A percentile compares a stretch with the other conserved stretches of the same genome.
phyloP scores from a whole-genome alignment of 2,888 invertebrate genomes.

The Clanis bilineata region DNA sequence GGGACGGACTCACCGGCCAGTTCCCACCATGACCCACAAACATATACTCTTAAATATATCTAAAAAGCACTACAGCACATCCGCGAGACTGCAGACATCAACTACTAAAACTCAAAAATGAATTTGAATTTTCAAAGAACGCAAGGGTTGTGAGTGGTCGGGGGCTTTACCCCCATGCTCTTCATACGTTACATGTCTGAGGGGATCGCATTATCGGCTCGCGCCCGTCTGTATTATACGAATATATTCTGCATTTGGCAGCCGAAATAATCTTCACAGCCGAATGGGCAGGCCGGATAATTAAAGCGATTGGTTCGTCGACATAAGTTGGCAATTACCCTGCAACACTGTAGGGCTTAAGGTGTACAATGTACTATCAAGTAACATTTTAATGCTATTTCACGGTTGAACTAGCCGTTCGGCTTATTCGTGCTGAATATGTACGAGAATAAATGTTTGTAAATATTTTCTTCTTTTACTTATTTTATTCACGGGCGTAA shows the following conservation, averaged over 20 bases:
- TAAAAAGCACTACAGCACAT: background rate
- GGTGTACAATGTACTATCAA: conserved; percentile 31
- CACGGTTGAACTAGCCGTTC: background rate
- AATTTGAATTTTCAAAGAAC: background rate
- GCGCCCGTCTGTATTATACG: conserved; percentile 42
- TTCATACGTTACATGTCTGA: conserved; percentile 12
- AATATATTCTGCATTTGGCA: conserved; percentile 62
- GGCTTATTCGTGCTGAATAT: background rate
- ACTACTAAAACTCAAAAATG: background rate
- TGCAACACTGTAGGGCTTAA: conserved; percentile 54
- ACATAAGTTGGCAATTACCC: conserved; percentile 74
- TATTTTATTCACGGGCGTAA: too few relatives aligned
- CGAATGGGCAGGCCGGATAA: conserved; percentile 59
- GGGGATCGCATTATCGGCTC: conserved; percentile 57
- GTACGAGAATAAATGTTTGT: too few relatives aligned
- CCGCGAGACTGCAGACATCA: background rate
- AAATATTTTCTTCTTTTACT: too few relatives aligned
- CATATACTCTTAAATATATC: too few relatives aligned
- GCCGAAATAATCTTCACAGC: conserved; percentile 69
- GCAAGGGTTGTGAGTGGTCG: background rate
- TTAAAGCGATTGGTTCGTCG: conserved; percentile 60
- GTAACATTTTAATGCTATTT: background rate
- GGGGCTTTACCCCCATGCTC: background rate
- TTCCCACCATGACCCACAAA: background rate
- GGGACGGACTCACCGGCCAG: background rate